These are phyloP conservation scores for Esperia sulphurella DNA, from an alignment of 2,888 invertebrate genomes.

Conservation along the genomic window DNA sequence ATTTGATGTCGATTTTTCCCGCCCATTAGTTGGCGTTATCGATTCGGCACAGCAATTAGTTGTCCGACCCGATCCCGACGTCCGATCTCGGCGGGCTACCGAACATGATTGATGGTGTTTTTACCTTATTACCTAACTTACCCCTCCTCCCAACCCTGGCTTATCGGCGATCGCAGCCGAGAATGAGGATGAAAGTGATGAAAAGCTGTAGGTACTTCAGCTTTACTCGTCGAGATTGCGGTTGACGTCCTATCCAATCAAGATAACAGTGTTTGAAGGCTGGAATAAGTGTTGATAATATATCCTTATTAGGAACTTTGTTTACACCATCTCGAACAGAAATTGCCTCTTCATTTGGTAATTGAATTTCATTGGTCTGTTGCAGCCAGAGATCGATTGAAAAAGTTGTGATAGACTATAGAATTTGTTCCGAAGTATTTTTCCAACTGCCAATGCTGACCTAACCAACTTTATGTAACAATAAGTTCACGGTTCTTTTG, in stretches of 20 bases:
- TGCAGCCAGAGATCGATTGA: no score
- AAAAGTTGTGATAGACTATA: no score
- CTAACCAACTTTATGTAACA: no score
- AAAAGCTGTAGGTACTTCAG: neutral
- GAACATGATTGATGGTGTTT: conserved; percentile 69
- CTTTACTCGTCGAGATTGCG: conserved; percentile 49
- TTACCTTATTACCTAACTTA: conserved; percentile 45
- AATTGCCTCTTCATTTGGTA: no score
- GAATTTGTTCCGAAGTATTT: no score
- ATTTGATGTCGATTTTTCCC: conserved; percentile 52
- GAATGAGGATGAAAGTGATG: conserved; percentile 29
- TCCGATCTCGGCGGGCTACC: conserved; percentile 31
- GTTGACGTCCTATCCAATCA: conserved; percentile 44
- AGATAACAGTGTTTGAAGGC: conserved; percentile 36
- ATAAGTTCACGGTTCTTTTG: no score
- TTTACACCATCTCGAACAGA: no score
- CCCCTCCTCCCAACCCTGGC: conserved; percentile 23
- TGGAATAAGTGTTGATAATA: no score
- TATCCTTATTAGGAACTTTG: neutral
- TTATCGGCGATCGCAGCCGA: conserved; percentile 34
- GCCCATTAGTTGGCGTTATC: conserved; percentile 55
- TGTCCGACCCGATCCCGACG: conserved; percentile 38
- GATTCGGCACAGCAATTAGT: conserved; percentile 61
- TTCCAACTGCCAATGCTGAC: no score
- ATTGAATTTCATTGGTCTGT: no score